phyloP scores from a whole-genome alignment of 1,140 invertebrate genomes.

The Potamilus streckersoni region DNA sequence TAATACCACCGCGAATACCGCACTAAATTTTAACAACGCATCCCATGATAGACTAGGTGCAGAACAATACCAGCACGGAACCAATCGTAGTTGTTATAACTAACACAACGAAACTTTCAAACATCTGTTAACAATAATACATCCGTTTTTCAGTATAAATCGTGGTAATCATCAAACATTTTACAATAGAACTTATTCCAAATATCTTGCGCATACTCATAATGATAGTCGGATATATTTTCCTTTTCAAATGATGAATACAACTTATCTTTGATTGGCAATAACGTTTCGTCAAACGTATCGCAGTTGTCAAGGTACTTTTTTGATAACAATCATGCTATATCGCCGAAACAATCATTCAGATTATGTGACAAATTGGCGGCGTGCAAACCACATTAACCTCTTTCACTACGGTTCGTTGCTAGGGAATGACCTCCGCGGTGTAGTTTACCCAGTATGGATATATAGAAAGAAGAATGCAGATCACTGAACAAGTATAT shows the following conservation, averaged over 20 bases:
- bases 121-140: constrained; percentile 39
- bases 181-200: constrained; percentile 52
- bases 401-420: no score
- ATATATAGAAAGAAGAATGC: no score
- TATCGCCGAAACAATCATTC: constrained; percentile 19
- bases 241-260: constrained; percentile 32
- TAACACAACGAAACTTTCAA: constrained; percentile 35
- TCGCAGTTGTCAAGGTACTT: constrained; percentile 45
- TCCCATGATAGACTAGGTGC: constrained; percentile 37
- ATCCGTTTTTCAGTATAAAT: constrained; percentile 59
- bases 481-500: no score
- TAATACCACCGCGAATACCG: constrained; percentile 41
- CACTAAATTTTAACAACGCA: constrained; percentile 34
- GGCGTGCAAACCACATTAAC: no score
- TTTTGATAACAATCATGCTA: constrained; percentile 9
- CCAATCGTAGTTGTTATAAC: constrained; percentile 38
- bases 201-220: constrained; percentile 41
- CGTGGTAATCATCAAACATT: constrained; percentile 64
- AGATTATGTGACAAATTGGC: no score
- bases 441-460: no score
- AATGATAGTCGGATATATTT: constrained; percentile 25
- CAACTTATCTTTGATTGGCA: constrained; percentile 47
- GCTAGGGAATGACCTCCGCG: no score
- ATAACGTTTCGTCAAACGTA: constrained; percentile 40
- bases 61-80: constrained; percentile 33